Evolutionary conservation across 2,888 invertebrate genomes (phyloP).

Genomic region (Parascotia fuliginaria): DNA sequence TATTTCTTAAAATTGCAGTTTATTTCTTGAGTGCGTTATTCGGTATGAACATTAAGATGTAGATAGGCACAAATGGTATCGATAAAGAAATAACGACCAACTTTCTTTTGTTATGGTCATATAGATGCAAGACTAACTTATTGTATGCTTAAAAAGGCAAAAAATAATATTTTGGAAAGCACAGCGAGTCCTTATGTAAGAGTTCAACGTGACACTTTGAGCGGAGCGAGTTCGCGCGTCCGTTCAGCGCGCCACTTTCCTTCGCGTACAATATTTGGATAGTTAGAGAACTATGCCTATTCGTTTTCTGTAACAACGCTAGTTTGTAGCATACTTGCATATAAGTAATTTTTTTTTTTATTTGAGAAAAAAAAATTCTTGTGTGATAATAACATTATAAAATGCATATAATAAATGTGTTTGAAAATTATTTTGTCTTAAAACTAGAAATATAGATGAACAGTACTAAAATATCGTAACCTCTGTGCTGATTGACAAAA

Average conservation of each 20-base stretch:
- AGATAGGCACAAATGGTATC: slow-evolving; percentile 46
- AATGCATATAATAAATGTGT: too few species aligned
- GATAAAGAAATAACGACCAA: slow-evolving; percentile 52
- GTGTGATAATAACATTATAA: too few species aligned
- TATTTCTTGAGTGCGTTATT: slow-evolving; percentile 30
- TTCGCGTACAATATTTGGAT: slow-evolving; percentile 75
- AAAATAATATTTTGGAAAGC: slow-evolving; percentile 84
- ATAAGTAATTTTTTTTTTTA: too few species aligned
- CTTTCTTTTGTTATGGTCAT: slow-evolving; percentile 64
- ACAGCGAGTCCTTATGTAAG: slow-evolving; percentile 81
- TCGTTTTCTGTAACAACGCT: slow-evolving; percentile 9
- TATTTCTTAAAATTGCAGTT: too few species aligned
- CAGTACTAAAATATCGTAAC: too few species aligned
- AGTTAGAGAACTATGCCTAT: slow-evolving; percentile 47
- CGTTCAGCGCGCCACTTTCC: slow-evolving; percentile 82
- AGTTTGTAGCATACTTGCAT: neutral
- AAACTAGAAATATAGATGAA: too few species aligned
- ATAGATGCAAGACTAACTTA: slow-evolving; percentile 56
- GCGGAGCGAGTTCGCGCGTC: slow-evolving; percentile 60
- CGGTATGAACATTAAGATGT: slow-evolving; percentile 33
- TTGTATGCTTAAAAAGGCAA: slow-evolving; percentile 68
- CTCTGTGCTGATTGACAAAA: too few species aligned
- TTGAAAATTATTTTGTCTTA: too few species aligned
- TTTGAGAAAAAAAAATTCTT: too few species aligned
- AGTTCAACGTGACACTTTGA: slow-evolving; percentile 84